Percentiles rank a stretch among this genome's conserved stretches.
These are phyloP conservation scores for Acipenser transmontanus DNA, from an alignment of 2,797 vertebrate species.

Conservation along the genomic window DNA sequence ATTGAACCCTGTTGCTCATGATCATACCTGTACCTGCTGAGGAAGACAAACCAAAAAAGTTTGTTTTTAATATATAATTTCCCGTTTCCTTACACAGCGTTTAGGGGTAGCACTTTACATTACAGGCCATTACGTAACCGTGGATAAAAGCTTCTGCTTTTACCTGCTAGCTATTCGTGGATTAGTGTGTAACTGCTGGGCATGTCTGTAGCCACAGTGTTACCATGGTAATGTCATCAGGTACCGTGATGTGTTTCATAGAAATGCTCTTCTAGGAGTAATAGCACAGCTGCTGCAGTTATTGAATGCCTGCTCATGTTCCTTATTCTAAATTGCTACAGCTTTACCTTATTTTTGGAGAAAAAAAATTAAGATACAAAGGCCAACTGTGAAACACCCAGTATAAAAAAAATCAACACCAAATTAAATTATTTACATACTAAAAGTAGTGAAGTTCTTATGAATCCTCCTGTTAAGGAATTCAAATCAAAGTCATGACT, in stretches of 20 bases:
- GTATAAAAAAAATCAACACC: conserved; percentile 58
- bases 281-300: no score
- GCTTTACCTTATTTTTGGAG: no score
- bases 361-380: conserved; percentile 35
- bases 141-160: not conserved
- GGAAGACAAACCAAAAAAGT: conserved; percentile 10
- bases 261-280: no score
- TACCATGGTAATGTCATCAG: no score
- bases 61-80: not conserved
- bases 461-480: not conserved
- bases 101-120: not conserved
- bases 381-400: conserved; percentile 59
- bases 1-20: conserved; percentile 2
- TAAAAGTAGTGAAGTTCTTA: conserved; percentile 33
- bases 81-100: conserved; percentile 13
- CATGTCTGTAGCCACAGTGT: no score
- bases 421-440: conserved; percentile 69
- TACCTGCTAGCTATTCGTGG: not conserved
- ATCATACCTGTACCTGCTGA: not conserved
- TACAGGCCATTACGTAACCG: no score
- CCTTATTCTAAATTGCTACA: no score
- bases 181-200: no score
- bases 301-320: no score
- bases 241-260: no score
- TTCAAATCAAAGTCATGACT: not conserved